phyloP scores from a whole-genome alignment of 2,888 invertebrate genomes.

The Melangyna quadrimaculata region DNA sequence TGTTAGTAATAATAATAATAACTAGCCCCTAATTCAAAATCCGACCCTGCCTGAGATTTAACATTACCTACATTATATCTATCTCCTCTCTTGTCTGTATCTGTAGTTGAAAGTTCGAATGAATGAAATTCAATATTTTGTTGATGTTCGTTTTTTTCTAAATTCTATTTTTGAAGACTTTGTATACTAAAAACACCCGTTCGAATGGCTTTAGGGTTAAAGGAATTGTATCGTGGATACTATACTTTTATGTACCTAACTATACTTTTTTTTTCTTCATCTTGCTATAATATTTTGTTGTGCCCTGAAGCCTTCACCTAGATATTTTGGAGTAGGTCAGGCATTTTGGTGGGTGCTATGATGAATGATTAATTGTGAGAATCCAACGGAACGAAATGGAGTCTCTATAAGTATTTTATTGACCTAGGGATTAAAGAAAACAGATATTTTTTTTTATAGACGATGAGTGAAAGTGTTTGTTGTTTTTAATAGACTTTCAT shows the following conservation, averaged over 20 bases:
- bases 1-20: too few relatives aligned
- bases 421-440: constrained; percentile 8
- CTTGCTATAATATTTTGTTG: not conserved
- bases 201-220: not conserved
- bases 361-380: constrained; percentile 50
- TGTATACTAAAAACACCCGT: not conserved
- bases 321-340: constrained; percentile 37
- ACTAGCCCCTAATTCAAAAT: not conserved
- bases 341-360: constrained; percentile 33
- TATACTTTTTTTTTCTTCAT: constrained; percentile 14
- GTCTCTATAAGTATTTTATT: not conserved
- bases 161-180: not conserved
- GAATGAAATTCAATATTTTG: constrained; percentile 38
- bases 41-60: not conserved
- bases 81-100: not conserved
- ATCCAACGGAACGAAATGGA: not conserved
- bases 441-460: not conserved
- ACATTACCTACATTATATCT: too few relatives aligned
- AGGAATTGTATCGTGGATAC: not conserved
- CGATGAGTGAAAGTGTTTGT: constrained; percentile 3
- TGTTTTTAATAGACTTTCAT: not conserved
- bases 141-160: not conserved
- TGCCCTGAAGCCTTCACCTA: constrained; percentile 66
- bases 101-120: constrained; percentile 27
- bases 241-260: not conserved